Percentiles rank a stretch among this genome's conserved stretches.
phyloP scores from a whole-genome alignment of 2,888 invertebrate genomes.

The Dryomyza anilis region DNA sequence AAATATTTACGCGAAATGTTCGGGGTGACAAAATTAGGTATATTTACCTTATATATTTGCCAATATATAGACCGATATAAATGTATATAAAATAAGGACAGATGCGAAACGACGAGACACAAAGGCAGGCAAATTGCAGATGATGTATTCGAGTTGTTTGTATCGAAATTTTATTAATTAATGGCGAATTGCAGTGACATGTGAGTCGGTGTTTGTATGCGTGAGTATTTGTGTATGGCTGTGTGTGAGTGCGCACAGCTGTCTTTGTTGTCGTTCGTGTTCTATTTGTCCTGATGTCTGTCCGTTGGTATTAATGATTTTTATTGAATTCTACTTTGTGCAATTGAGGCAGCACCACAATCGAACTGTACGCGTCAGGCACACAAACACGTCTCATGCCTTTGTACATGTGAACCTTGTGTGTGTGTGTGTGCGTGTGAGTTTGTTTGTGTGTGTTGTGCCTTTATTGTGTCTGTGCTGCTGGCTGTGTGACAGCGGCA shows the following conservation, averaged over 20 bases:
- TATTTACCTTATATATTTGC: too few species aligned
- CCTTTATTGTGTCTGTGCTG: too few species aligned
- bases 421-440: background rate
- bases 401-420: background rate
- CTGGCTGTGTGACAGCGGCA: background rate
- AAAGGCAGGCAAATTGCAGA: conserved; percentile 2
- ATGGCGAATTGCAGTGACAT: conserved; percentile 6
- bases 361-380: background rate
- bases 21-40: too few species aligned
- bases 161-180: conserved; percentile 6
- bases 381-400: background rate
- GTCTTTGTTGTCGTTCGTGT: too few species aligned
- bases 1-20: too few species aligned
- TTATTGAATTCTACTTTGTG: background rate
- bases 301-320: background rate
- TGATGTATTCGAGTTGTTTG: conserved; percentile 6
- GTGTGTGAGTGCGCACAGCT: background rate
- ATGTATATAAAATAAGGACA: too few species aligned
- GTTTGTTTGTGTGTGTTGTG: too few species aligned
- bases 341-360: background rate
- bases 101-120: background rate
- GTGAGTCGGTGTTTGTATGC: background rate
- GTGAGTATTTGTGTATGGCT: background rate
- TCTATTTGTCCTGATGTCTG: too few species aligned
- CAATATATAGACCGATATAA: too few species aligned